Evolutionary conservation across 2,888 invertebrate genomes (phyloP).

Genomic region (Cephalotes varians): DNA sequence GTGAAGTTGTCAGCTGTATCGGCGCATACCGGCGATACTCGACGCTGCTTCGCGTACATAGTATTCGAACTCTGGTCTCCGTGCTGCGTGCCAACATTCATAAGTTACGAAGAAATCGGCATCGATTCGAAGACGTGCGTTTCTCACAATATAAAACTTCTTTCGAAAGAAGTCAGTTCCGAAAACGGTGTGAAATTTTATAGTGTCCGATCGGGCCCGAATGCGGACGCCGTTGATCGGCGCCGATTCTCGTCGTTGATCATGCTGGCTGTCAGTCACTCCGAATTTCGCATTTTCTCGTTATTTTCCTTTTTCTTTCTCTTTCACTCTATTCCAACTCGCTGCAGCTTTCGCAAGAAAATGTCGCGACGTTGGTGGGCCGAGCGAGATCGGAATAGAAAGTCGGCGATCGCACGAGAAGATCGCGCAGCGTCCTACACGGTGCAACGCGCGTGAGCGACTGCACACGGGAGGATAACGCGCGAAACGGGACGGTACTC

Average conservation of each 20-base stretch:
- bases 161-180: background rate
- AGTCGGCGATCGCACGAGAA: conserved; percentile 68
- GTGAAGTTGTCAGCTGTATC: background rate
- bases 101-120: background rate
- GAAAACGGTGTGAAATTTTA: background rate
- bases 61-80: background rate
- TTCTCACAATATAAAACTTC: background rate
- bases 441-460: conserved; percentile 78
- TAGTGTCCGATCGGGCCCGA: background rate
- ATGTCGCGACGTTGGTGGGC: background rate
- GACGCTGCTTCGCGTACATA: background rate
- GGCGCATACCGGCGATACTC: background rate
- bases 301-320: background rate
- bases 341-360: background rate
- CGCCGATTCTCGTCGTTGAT: conserved; percentile 23
- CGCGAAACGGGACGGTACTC: background rate
- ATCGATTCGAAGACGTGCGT: background rate
- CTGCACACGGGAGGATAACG: conserved; percentile 49
- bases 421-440: conserved; percentile 63
- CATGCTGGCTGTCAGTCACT: conserved; percentile 33
- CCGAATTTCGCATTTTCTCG: background rate
- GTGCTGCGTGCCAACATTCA: background rate
- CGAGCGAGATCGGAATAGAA: conserved; percentile 81
- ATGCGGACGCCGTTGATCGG: background rate
- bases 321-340: background rate